Conservation (phyloP, 2,797 vertebrate species). For the Phrynocephalus forsythii region DNA sequence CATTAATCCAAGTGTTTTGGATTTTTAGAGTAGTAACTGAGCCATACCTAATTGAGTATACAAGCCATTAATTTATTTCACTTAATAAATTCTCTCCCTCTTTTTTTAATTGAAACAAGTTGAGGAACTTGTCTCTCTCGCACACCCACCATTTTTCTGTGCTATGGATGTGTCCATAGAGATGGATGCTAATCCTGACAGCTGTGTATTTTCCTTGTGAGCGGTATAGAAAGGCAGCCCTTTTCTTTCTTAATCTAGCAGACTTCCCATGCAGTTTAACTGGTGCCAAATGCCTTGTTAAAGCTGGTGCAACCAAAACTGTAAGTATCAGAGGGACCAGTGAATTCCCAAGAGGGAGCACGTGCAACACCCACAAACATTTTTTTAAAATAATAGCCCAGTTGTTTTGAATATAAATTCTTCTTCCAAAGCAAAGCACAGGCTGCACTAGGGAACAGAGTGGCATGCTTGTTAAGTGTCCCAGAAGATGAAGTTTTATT, state of each 20-base stretch:
- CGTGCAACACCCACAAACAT: background rate
- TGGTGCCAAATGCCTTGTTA: background rate
- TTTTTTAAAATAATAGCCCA: background rate
- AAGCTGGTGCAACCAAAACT: background rate
- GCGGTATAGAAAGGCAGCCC: background rate
- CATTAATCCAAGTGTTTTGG: conserved; percentile 15
- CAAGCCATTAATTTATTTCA: background rate
- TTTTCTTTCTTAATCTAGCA: background rate
- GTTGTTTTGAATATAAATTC: background rate
- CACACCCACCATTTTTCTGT: background rate
- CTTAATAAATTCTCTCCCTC: background rate
- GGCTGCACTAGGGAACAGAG: background rate
- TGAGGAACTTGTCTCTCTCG: background rate
- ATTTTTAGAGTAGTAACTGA: conserved; percentile 14
- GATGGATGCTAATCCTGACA: background rate
- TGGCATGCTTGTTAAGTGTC: background rate
- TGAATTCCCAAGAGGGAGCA: background rate
- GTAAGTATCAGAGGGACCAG: background rate
- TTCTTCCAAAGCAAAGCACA: background rate
- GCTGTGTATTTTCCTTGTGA: background rate
- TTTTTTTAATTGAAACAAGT: background rate
- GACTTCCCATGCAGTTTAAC: background rate
- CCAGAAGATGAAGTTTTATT: background rate
- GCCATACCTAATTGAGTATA: background rate
- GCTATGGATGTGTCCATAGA: background rate